Evolutionary conservation across 2,797 vertebrate genomes (phyloP), one percentile per base, ranked within the genome.

Genomic region (Chelidonichthys spinosus): DNA sequence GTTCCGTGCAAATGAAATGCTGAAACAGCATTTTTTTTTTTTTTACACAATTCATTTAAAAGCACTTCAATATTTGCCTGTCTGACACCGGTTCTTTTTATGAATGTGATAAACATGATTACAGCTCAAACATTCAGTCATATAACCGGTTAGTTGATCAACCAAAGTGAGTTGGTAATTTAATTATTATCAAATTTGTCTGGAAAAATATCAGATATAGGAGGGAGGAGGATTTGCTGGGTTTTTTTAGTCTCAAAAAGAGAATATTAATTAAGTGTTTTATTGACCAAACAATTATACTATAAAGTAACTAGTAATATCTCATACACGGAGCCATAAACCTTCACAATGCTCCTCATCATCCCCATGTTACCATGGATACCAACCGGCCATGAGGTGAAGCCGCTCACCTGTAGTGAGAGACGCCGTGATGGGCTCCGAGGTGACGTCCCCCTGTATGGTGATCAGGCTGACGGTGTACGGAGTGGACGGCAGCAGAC

Each of bases 381-480:
- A 40, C n/a, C 49, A 61, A 18, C n/a, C 69, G 18, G 55, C 18
- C 71, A 67, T 65, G 46, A 63, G 44, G 60, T 63, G 6, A 35
- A 69, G 76, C 73, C 63, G 77, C 92, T 93, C 86, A 99, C 98
- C 97, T 97, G 98, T 99, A 0, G 91, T 95, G 85, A 98, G 94
- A 52, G 96, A 96, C 33, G 96, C 96, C 25, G 95, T 73, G 3
- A 99, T 95, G 11, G 97, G 96, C 79, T 99, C 96, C 0, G 96
- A 97, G 85, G 95, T 95, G 77, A 94, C 68, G 0, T 94, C 86
- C 3, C 96, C 97, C 0, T 99, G 97, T 78, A 98, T 88, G 0
- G 98, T 96, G 85, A 98, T 95, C 71, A 99, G 93, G 15, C 96
- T 96, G 90, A 99, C 87, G 37, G 94, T 94, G 88, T 99, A 99